phyloP scores from a whole-genome alignment of 2,113 vertebrate genomes.

The Andinoacara biseriatus region DNA sequence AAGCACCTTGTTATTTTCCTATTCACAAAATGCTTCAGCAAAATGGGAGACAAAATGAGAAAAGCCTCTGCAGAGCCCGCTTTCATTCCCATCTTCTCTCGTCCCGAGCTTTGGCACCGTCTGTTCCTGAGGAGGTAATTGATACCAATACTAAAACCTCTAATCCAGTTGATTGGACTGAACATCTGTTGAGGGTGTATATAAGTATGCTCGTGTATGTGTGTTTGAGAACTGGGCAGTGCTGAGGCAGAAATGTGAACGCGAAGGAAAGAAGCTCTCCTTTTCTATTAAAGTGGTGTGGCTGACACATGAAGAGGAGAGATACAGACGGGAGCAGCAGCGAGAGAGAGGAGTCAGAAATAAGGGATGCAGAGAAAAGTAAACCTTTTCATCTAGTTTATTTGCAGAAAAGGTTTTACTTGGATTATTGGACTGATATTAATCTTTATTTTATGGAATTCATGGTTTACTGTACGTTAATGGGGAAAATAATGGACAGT shows the following conservation, averaged over 20 bases:
- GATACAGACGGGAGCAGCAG: slow-evolving; percentile 7
- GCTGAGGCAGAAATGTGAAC: slow-evolving; percentile 1
- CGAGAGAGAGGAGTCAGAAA: slow-evolving; percentile 53
- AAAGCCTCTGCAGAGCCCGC: not conserved
- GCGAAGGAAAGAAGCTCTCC: slow-evolving; percentile 9
- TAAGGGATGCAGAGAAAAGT: slow-evolving; percentile 25
- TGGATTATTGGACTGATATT: slow-evolving; percentile 30
- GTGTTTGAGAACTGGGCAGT: not conserved
- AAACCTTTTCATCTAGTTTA: slow-evolving; percentile 51
- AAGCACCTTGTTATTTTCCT: not conserved
- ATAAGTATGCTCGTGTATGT: not conserved
- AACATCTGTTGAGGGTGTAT: slow-evolving; percentile 58
- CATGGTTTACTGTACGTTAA: slow-evolving; percentile 8
- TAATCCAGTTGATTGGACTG: slow-evolving; percentile 61
- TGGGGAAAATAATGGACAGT: slow-evolving; percentile 3
- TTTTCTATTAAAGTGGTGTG: slow-evolving; percentile 34
- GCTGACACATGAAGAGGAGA: slow-evolving; percentile 19
- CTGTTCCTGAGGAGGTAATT: slow-evolving; percentile 60
- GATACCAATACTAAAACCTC: slow-evolving; percentile 53
- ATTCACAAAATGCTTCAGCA: not conserved
- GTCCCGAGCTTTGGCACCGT: slow-evolving; percentile 31
- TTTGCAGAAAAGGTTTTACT: slow-evolving; percentile 48
- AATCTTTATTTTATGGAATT: slow-evolving; percentile 46
- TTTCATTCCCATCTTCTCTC: slow-evolving; percentile 12
- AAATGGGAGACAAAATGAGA: not conserved